Evolutionary conservation across 2,113 vertebrate species (phyloP).

Genomic region (Embiotoca jacksoni): DNA sequence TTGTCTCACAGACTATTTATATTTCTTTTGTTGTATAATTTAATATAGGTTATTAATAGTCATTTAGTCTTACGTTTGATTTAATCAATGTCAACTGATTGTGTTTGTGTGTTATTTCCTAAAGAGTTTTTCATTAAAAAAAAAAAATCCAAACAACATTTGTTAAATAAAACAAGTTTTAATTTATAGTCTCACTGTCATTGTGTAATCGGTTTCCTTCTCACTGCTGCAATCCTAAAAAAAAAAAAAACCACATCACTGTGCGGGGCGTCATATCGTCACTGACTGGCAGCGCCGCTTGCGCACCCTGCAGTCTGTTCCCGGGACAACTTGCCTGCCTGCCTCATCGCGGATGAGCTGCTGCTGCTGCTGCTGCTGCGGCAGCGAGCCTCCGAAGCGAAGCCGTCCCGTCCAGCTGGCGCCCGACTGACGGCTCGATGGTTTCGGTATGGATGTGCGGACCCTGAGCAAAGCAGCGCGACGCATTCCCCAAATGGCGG

Average conservation of each 20-base stretch:
- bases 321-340: constrained; percentile 26
- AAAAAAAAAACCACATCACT: background rate
- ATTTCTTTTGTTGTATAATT: no score
- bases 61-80: no score
- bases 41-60: no score
- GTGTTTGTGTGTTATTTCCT: no score
- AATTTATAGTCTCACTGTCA: no score
- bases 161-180: no score
- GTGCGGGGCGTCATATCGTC: background rate
- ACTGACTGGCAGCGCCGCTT: background rate
- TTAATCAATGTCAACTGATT: no score
- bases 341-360: constrained; percentile 34
- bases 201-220: background rate
- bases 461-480: constrained; percentile 46
- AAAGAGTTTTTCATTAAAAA: no score
- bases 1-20: no score
- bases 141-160: no score
- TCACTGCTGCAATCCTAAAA: background rate
- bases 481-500: constrained; percentile 72
- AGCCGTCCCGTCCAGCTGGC: constrained; percentile 16
- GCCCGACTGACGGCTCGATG: constrained; percentile 26
- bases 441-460: constrained; percentile 53
- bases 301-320: constrained; percentile 54
- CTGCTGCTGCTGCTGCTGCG: constrained; percentile 37
- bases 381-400: constrained; percentile 11